These are phyloP conservation scores for Sander vitreus DNA, from an alignment of 2,113 vertebrate genomes.

Conservation along the genomic window DNA sequence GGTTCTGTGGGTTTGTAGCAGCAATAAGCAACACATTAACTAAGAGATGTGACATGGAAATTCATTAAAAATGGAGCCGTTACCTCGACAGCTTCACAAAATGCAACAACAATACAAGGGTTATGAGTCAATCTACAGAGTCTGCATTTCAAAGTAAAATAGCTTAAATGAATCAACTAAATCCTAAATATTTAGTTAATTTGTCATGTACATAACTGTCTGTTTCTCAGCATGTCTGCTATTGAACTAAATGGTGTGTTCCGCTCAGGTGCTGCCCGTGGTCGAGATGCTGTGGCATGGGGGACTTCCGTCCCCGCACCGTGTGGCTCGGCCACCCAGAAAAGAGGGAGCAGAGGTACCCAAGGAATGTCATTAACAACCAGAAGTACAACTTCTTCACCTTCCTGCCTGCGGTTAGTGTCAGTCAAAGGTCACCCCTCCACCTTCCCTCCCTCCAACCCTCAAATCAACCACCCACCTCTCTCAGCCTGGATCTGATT, in stretches of 20 bases:
- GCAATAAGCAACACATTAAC: slow-evolving; percentile 56
- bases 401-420: slow-evolving; percentile 94
- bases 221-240: neutral
- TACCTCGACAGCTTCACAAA: neutral
- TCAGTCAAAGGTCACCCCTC: slow-evolving; percentile 63
- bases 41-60: slow-evolving; percentile 25
- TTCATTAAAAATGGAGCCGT: slow-evolving; percentile 13
- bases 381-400: slow-evolving; percentile 99
- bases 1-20: slow-evolving; percentile 11
- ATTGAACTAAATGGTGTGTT: neutral
- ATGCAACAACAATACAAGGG: neutral
- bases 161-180: neutral
- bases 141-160: neutral
- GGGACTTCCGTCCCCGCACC: slow-evolving; percentile 93
- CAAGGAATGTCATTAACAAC: slow-evolving; percentile 98
- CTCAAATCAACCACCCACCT: slow-evolving; percentile 14
- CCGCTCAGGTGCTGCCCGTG: slow-evolving; percentile 92
- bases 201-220: neutral
- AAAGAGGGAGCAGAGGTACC: slow-evolving; percentile 96
- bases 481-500: neutral
- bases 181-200: too few species aligned
- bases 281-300: slow-evolving; percentile 92
- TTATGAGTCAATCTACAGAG: neutral
- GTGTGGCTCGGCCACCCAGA: slow-evolving; percentile 98
- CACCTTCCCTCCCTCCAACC: slow-evolving; percentile 32